Evolutionary conservation across 2,797 vertebrate species (phyloP), one percentile per base, ranked within the genome.

Genomic region (Brotula barbata): DNA sequence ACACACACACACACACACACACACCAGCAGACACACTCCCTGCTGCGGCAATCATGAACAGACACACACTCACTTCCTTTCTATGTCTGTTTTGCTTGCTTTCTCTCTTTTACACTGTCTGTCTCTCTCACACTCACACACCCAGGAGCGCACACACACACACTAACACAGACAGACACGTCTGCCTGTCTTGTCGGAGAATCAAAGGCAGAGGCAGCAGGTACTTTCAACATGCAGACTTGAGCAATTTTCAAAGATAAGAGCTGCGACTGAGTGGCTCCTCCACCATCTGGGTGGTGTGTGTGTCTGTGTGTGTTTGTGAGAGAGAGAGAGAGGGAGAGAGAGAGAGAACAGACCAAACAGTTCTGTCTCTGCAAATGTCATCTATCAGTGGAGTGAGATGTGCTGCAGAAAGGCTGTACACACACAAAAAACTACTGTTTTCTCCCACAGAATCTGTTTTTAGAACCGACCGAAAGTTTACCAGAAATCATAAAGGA

Each of bases 221-320:
- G 78, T 83, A 73, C 67, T 85, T 75, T 63, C 21, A 14, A 73
- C 28, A 53, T 64, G 68, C 77, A 77, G 77, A 80, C 81, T 80
- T 74, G 75, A 82, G 68, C 75, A 71, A 72, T 78, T 82, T 81
- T 80, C 67, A 64, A 68, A 82, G 80, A 83, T 84, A 81, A 81
- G 80, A 77, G 73, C 71, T 68, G 50, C 51, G 65, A 72, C 77
- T 76, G 77, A 81, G 81, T 74, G 71, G 57, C 61, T 83, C n/a
- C 60, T 55, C 42, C 11, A 15, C 72, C 68, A 82, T 77, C 66
- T 79, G 75, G 51, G 65, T 51, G 31, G 49, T 42, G 41, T 42
- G 41, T 42, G 41, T 20, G 19, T 68, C 20, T 25, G 22, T 67
- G 55, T 68, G 47, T 55, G 58, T 54, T 39, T 42, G 41, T 42